These are phyloP conservation scores for Mormyrops boulengeri DNA, from an alignment of 2,797 vertebrate genomes.

Conservation along the genomic window DNA sequence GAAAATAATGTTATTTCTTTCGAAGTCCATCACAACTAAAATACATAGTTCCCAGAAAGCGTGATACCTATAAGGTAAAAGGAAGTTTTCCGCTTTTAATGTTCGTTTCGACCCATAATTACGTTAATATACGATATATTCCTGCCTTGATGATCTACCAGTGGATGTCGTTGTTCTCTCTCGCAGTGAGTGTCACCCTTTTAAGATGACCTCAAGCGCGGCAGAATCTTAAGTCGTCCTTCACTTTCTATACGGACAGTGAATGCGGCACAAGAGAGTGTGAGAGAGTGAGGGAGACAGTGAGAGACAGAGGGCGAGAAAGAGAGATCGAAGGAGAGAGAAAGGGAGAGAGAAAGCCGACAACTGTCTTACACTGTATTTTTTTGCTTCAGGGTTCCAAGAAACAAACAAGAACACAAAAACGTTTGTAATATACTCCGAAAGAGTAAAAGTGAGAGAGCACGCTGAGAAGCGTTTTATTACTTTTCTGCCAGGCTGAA, in stretches of 20 bases:
- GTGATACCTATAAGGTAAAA: neutral
- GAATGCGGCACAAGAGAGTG: constrained; percentile 13
- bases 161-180: constrained; percentile 78
- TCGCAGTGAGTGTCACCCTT: constrained; percentile 60
- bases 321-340: constrained; percentile 48
- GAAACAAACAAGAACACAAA: constrained; percentile 43
- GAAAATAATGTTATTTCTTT: neutral
- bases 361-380: constrained; percentile 44
- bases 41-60: neutral
- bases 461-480: constrained; percentile 25
- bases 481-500: constrained; percentile 35
- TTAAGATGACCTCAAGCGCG: constrained; percentile 62
- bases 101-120: neutral
- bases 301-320: constrained; percentile 12
- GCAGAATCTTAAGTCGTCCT: constrained; percentile 57
- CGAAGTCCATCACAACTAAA: neutral
- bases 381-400: constrained; percentile 44
- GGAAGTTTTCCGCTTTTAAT: neutral
- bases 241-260: constrained; percentile 47
- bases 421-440: constrained; percentile 35
- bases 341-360: constrained; percentile 45
- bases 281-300: constrained; percentile 14
- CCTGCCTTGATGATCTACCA: constrained; percentile 63
- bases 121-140: neutral
- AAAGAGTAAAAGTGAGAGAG: constrained; percentile 27